phyloP scores from a whole-genome alignment of 2,113 vertebrate genomes.

The Menura novaehollandiae region DNA sequence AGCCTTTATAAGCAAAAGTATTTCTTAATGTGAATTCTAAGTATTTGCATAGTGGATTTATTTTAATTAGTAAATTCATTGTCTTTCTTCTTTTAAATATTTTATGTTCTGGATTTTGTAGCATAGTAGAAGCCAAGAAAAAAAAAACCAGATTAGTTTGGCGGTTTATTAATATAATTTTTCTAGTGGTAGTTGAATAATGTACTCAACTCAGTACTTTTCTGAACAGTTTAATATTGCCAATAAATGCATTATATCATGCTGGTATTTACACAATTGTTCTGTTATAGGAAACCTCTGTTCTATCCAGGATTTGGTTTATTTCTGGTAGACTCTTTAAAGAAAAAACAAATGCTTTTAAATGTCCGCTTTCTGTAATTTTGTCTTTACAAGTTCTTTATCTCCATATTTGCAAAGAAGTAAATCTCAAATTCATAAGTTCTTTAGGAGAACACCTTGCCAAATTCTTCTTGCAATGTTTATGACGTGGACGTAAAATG shows the following conservation, averaged over 20 bases:
- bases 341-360: neutral
- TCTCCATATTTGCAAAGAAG: neutral
- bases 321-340: neutral
- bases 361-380: neutral
- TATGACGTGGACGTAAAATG: neutral
- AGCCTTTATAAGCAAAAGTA: neutral
- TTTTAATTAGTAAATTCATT: neutral
- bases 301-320: neutral
- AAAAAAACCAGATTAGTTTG: neutral
- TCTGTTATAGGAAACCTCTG: neutral
- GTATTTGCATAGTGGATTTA: neutral
- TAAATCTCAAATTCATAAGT: neutral
- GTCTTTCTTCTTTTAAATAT: neutral
- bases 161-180: neutral
- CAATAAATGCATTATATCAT: neutral
- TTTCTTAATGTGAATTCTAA: neutral
- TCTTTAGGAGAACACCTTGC: neutral
- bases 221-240: neutral
- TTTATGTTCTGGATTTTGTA: neutral
- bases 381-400: neutral
- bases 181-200: neutral
- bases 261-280: neutral
- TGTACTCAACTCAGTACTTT: neutral
- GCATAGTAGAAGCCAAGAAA: neutral
- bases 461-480: neutral